Evolutionary conservation across 2,888 invertebrate species (phyloP).

Genomic region (Balanococcus diminutus): DNA sequence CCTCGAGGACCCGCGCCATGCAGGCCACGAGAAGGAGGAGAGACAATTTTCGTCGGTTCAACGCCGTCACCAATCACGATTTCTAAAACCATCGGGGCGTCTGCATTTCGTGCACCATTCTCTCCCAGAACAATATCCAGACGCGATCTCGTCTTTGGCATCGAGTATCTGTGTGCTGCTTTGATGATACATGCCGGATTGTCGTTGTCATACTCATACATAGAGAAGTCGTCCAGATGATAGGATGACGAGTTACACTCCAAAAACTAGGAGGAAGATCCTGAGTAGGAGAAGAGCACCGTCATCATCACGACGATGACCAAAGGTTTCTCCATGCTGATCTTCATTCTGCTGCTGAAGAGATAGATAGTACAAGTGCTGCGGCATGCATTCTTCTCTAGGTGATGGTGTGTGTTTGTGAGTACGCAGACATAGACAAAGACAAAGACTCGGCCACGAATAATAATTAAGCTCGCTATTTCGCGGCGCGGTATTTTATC

Average conservation of each 20-base stretch:
- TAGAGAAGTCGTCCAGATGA: too few relatives aligned
- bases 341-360: background rate
- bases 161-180: background rate
- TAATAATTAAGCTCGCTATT: conserved; percentile 13
- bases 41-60: conserved; percentile 15
- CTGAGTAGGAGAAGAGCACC: background rate
- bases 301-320: background rate
- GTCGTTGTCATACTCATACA: background rate
- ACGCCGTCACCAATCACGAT: background rate
- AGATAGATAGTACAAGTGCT: background rate
- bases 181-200: background rate
- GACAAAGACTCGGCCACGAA: conserved; percentile 16
- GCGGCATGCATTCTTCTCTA: background rate
- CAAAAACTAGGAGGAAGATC: background rate
- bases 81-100: background rate
- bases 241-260: background rate
- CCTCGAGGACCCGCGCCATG: conserved; percentile 24
- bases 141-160: background rate
- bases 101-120: background rate
- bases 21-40: background rate
- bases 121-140: background rate
- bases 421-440: background rate
- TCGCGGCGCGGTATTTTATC: conserved; percentile 15
- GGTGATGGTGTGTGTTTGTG: too few relatives aligned
- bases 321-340: background rate